Conservation (phyloP, 1,140 invertebrate genomes). For the Rhagoletis zephyria region DNA sequence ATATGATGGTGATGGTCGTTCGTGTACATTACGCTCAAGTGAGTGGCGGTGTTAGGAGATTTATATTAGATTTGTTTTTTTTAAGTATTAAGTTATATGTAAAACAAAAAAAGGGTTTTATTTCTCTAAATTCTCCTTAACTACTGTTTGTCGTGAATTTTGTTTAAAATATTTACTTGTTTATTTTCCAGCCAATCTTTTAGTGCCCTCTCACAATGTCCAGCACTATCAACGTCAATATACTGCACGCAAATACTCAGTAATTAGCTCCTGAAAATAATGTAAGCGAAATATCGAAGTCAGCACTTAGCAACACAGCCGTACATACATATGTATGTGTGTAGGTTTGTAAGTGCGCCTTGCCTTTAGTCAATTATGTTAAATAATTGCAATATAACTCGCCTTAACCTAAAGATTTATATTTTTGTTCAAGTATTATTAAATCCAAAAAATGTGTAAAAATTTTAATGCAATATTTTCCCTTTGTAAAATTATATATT, state of each 20-base stretch:
- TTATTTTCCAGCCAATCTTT: constrained; percentile 65
- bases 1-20: constrained; percentile 86
- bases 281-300: not conserved
- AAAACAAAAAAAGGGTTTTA: no score
- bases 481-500: not conserved
- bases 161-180: not conserved
- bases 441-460: constrained; percentile 20
- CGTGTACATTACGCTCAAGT: constrained; percentile 77
- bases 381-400: constrained; percentile 46
- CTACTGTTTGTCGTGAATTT: no score
- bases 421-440: constrained; percentile 51
- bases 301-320: not conserved
- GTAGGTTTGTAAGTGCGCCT: not conserved
- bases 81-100: not conserved
- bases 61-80: no score
- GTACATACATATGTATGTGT: not conserved
- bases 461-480: not conserved
- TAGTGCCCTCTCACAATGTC: constrained; percentile 71
- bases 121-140: no score
- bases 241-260: constrained; percentile 71
- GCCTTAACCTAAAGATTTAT: constrained; percentile 42
- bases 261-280: constrained; percentile 65
- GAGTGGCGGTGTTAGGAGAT: not conserved
- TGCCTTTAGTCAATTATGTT: constrained; percentile 46
- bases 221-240: constrained; percentile 73